Base-by-base conservation (phyloP, 2,113 vertebrate genomes). In the Pseudorectes ferrugineus region DNA sequence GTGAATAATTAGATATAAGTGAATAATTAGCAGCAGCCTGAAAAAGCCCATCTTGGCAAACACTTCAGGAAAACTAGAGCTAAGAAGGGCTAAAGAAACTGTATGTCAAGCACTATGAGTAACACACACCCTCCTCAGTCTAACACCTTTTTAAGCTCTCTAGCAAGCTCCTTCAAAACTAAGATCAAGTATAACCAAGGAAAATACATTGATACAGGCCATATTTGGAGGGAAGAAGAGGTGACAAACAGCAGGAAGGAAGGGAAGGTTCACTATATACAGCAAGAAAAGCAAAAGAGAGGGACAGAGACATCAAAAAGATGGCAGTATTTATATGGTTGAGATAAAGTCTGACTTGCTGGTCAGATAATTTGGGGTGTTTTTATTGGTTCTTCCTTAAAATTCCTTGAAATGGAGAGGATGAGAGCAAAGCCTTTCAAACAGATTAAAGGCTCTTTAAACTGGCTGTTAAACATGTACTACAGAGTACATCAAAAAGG, bases 291-390 rank as follows among this genome's bases (percentile, higher is more conserved):
- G 15, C 1, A 1, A 88, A 81, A 68, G 14, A 88, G 43, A 86
- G 31, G 15, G 43, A 78, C 31, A 67, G 17, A 55, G 17, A 42
- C 33, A 85, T 63, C 17, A 78, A 49, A 85, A 79, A 63, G 15
- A 38, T 23, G 10, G 26, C 43, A 51, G 10, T 48, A 67, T 35
- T 38, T 31, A 29, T 4, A 75, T 1, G 23, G 23, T 0, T 55
- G 12, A 38, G 28, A 75, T 16, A 55, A 76, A 72, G 36, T 29
- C 19, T 55, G 52, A 91, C 21, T 33, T 85, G 38, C 22, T 72
- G 33, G 38, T 59, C 52, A 67, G 24, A 42, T 15, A 42, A 67
- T 40, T 78, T 51, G 16, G 5, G 15, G 35, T 12, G 21, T 10
- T 54, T 85, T 31, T 23, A 14, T 28, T 62, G 10, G 38, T 68